Base-by-base conservation (phyloP, 2,888 invertebrate species). In the Idaea aversata region DNA sequence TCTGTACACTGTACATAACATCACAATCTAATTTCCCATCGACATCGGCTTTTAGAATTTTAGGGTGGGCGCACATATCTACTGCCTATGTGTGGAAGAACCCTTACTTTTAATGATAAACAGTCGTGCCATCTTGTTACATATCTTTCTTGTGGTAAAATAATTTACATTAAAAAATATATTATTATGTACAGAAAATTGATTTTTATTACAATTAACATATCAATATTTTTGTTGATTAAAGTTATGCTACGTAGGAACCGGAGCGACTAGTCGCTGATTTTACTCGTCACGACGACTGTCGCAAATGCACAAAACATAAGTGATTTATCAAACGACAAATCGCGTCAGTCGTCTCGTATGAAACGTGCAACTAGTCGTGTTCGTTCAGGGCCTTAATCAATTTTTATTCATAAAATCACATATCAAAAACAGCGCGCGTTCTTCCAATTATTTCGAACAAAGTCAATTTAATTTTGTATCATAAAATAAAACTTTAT, bases 1-100 rank as follows among this genome's bases (percentile, higher is more conserved):
- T 61, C 36, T 34, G 47, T 66, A 67, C 61, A 58, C 59, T 72
- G 66, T 72, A 69, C 47, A 70, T 69, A 69, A 16, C 62, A 61
- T 62, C 35, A 61, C 35, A 59, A n/a, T 63, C 64, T 65, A 58
- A 65, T 61, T 69, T 65, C 73, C 70, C 70, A 71, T 66, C 67
- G 67, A 72, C 61, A 25, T 25, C 4, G 7, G 47, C 47, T 47
- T 47, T 47, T 47, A 47, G 47, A 47, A 47, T 47, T 47, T 47
- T 13, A 47, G 47, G 10, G 10, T 47, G 25, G 25, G 25, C 13
- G 13, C 47, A 47, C 47, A 0, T 47, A 36, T 36, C 10, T 7
- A 47, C 47, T 47, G 47, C 47, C 47, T 47, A 10, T 47, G 2
- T 47, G 47, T 47, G 47, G 4, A 4, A 47, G 7, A 47, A 13